phyloP scores from a whole-genome alignment of 2,113 vertebrate species.

The Nibea coibor region DNA sequence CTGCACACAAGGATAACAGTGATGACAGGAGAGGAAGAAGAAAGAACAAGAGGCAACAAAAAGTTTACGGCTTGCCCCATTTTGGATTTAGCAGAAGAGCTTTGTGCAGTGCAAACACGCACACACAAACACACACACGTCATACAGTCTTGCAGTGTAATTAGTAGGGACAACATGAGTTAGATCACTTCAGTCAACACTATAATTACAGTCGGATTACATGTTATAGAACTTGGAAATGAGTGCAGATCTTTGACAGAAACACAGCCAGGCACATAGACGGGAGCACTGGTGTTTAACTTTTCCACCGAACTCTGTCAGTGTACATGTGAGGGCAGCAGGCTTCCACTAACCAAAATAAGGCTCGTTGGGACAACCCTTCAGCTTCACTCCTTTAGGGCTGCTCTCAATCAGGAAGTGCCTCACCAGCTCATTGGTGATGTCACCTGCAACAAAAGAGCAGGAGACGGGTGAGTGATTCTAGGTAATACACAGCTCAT shows the following conservation, averaged over 20 bases:
- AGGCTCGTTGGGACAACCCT: slow-evolving; percentile 97
- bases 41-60: background rate
- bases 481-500: background rate
- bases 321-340: background rate
- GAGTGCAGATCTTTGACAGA: slow-evolving; percentile 9
- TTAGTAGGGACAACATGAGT: slow-evolving; percentile 56
- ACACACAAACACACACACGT: background rate
- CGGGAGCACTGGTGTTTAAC: background rate
- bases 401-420: slow-evolving; percentile 99
- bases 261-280: background rate
- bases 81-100: background rate
- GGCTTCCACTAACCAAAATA: slow-evolving; percentile 90
- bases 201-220: slow-evolving; percentile 63
- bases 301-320: slow-evolving; percentile 1
- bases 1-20: background rate
- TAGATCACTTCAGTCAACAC: slow-evolving; percentile 44
- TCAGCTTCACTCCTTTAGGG: slow-evolving; percentile 96
- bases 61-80: slow-evolving; percentile 1
- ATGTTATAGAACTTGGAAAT: slow-evolving; percentile 19
- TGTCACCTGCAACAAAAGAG: slow-evolving; percentile 84
- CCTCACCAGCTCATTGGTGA: slow-evolving; percentile 93
- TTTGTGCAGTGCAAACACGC: background rate
- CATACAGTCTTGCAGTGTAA: slow-evolving; percentile 46
- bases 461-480: background rate
- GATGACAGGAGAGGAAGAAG: background rate